Conservation (phyloP, 2,888 invertebrate species). For the Nymphalis polychloros region DNA sequence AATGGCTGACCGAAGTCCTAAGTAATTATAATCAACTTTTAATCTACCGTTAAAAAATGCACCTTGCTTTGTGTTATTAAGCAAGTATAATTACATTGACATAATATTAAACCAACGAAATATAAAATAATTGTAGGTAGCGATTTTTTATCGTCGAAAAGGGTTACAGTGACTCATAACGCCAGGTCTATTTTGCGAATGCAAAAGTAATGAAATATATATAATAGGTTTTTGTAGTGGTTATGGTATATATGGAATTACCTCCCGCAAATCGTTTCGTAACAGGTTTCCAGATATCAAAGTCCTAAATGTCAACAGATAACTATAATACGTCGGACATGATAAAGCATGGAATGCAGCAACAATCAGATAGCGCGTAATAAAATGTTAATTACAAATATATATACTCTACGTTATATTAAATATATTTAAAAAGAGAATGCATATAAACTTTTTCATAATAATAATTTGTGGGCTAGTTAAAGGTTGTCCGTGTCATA, state of each 20-base stretch:
- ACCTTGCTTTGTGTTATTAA: too few species aligned
- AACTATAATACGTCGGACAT: background rate
- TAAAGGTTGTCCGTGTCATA: too few species aligned
- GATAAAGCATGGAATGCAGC: conserved; percentile 8
- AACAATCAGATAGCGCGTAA: conserved; percentile 1
- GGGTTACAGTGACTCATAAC: too few species aligned
- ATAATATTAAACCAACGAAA: too few species aligned
- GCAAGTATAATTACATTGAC: too few species aligned
- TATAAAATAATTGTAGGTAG: too few species aligned
- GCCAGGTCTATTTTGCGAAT: background rate
- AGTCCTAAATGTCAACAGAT: background rate
- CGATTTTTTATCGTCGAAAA: too few species aligned
- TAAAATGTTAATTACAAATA: conserved; percentile 3
- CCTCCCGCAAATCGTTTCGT: conserved; percentile 2
- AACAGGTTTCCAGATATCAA: conserved; percentile 1
- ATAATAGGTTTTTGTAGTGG: background rate
- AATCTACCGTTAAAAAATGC: too few species aligned
- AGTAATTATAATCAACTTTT: too few species aligned
- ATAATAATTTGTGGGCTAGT: too few species aligned
- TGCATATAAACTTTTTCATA: too few species aligned
- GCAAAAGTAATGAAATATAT: background rate
- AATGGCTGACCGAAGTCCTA: too few species aligned
- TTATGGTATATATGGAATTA: background rate
- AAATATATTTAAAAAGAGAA: background rate
- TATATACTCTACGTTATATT: background rate